Evolutionary conservation across 2,888 invertebrate genomes (phyloP), one percentile per base, ranked within the genome.

Genomic region (Globia sparganii): DNA sequence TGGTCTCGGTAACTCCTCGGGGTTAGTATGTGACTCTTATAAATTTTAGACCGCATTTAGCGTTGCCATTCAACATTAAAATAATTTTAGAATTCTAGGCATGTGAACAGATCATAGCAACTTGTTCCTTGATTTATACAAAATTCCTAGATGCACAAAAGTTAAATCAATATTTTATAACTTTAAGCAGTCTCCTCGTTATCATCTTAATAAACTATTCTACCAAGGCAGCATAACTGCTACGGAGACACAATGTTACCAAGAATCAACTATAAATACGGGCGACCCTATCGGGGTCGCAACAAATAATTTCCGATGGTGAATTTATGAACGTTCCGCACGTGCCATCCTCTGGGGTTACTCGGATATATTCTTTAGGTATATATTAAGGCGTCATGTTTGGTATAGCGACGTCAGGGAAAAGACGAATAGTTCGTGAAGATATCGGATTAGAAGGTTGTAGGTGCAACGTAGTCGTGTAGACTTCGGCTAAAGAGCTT

Each of bases 291-390:
- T 53, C 46, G n/a, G 43, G 67, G 69, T 68, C 81, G 68, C 78
- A 56, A 72, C 86, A 78, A 72, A 86, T 84, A 82, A 87, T 87
- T 77, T 88, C 72, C 78, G 66, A 86, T 86, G 69, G 69, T 75
- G 80, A 78, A 88, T 88, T 87, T 82, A 86, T 74, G 88, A 78
- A 80, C 78, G 72, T 46, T 37, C 71, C 66, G 70, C 53, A 77
- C 77, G 77, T 67, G 59, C 61, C 66, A 59, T 84, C 88, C 88
- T 73, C 88, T 64, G 37, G 77, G 78, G 81, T 64, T 40, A 15
- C 25, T 56, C 73, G 58, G 43, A 73, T 80, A 77, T 80, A 66
- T 77, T 80, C 85, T 77, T 78, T 67, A 85, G 73, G 67, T 75
- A 77, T 64, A 75, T 79, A 71, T 85, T 84, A 77, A 34, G 72